Conservation (phyloP, 2,797 vertebrate genomes). For the Cryptoprocta ferox region DNA sequence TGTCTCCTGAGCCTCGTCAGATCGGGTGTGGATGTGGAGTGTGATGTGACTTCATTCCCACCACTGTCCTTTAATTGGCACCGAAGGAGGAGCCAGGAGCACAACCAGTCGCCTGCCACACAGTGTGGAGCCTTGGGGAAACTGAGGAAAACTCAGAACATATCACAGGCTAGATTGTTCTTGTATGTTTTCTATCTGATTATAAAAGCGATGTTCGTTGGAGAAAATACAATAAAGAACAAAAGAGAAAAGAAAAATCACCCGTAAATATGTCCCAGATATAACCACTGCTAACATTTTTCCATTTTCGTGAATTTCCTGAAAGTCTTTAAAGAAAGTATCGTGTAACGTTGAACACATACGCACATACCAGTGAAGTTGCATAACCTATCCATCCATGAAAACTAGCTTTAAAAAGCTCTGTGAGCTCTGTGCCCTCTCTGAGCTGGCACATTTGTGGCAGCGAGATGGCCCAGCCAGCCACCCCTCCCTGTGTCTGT, state of each 20-base stretch:
- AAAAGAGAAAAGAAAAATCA: background rate
- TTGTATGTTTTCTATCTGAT: background rate
- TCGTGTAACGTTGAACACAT: background rate
- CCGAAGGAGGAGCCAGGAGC: background rate
- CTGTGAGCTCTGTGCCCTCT: fast-evolving
- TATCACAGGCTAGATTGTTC: background rate
- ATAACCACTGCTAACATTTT: background rate
- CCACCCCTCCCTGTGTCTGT: background rate
- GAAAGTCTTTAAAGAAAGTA: background rate
- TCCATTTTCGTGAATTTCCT: background rate
- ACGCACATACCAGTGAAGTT: background rate
- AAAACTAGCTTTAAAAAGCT: background rate
- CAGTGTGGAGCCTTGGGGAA: background rate
- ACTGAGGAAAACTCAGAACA: background rate
- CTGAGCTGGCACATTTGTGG: background rate
- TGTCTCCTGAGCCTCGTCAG: background rate
- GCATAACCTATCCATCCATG: background rate
- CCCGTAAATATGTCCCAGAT: background rate
- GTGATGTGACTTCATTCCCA: background rate
- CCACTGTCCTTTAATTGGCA: background rate
- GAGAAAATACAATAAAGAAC: background rate
- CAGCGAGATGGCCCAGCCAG: background rate
- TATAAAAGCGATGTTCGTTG: background rate
- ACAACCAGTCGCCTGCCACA: background rate
- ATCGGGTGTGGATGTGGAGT: background rate